Percentiles rank a stretch among this genome's conserved stretches.
Evolutionary conservation across 2,113 vertebrate genomes (phyloP).

Genomic region (Cebidichthys violaceus): DNA sequence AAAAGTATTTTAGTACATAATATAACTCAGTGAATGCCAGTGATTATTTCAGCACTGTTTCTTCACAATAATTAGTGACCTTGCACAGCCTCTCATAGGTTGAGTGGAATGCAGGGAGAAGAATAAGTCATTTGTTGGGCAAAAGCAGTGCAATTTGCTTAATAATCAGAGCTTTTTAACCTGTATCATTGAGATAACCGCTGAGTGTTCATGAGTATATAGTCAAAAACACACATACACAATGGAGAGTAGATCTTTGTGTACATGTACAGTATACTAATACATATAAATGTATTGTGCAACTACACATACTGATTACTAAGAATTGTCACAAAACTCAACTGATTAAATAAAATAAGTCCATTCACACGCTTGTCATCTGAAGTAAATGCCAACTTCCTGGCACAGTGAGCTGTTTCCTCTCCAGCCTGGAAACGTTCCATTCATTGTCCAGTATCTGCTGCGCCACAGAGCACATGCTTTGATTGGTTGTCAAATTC

Average conservation of each 20-base stretch:
- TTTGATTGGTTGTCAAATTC: background rate
- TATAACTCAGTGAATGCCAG: slow-evolving; percentile 24
- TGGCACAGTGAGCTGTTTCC: background rate
- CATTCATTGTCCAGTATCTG: slow-evolving; percentile 8
- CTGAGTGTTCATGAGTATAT: background rate
- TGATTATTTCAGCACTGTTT: slow-evolving; percentile 28
- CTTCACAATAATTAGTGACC: slow-evolving; percentile 26
- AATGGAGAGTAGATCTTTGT: background rate
- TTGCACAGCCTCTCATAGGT: slow-evolving; percentile 27
- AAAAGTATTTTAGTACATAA: slow-evolving; percentile 32
- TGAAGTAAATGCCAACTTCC: background rate
- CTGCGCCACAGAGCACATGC: background rate
- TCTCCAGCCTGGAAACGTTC: slow-evolving; percentile 6
- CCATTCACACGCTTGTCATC: background rate
- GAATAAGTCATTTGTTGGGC: background rate
- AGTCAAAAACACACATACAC: background rate
- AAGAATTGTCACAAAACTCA: background rate
- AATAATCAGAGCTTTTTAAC: background rate
- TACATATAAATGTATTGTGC: background rate
- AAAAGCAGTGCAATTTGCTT: slow-evolving; percentile 7
- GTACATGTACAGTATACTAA: background rate
- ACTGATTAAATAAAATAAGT: background rate
- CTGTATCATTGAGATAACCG: background rate
- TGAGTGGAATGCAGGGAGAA: slow-evolving; percentile 16
- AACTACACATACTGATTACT: background rate